Base-by-base conservation (phyloP, 1,140 invertebrate species). In the Cotesia vestalis region DNA sequence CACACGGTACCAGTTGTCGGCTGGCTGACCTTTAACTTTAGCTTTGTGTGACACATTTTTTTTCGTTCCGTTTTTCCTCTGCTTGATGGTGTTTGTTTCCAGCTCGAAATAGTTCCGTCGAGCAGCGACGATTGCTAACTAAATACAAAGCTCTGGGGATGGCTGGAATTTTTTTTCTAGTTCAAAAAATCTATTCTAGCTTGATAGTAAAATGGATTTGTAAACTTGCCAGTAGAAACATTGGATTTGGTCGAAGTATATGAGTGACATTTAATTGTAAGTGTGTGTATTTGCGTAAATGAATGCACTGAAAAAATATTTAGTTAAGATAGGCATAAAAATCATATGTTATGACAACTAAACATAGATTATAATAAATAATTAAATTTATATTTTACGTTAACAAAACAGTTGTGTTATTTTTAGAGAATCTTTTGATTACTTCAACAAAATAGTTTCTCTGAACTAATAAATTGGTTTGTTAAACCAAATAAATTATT, bases 1-100 rank as follows among this genome's bases (percentile, higher is more conserved):
- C 55, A 69, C 53, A 38, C 14, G 36, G 67, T 69, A 12, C 36
- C 55, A 69, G 67, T 69, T 57, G 57, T 69, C 52, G 53, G 60
- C 36, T 69, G 8, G 35, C 35, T 57, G 11, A 12, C 35, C 67
- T 38, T 27, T 27, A 27, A 3, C 27, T 27, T 59, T 27, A 27
- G 1, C 27, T 27, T 59, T 59, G 59, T 11, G 9, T 59, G 57
- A 59, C 57, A 59, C 20, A 27, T 59, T 59, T 59, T 59, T 59
- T 20, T 27, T 59, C 9, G 17, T 9, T 17, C 6, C 27, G 8
- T 59, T n/a, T n/a, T n/a, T 12, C 17, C 17, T 55, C 17, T 6
- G 14, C 57, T 9, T 5, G 14, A 46, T 46, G 40, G 40, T 46
- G 40, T 46, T 46, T 59, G 20, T 59, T 59, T 3, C 20, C 57